phyloP scores from a whole-genome alignment of 2,113 vertebrate species.

The Bos javanicus region DNA sequence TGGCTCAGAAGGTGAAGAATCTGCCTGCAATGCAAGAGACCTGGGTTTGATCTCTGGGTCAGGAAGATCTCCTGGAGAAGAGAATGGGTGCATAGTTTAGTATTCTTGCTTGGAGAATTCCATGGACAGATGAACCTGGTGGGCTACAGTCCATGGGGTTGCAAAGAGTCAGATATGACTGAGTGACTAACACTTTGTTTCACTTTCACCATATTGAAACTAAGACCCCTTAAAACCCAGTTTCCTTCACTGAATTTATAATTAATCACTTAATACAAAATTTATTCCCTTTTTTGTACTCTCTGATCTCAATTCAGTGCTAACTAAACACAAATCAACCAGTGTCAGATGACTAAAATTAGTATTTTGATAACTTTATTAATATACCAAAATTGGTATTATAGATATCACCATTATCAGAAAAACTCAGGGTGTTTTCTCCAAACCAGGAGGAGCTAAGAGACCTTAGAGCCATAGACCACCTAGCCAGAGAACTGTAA shows the following conservation, averaged over 20 bases:
- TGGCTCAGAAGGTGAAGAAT: background rate
- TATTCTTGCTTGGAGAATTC: background rate
- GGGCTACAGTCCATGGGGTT: background rate
- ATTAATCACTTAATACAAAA: background rate
- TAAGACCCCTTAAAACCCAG: background rate
- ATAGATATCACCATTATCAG: background rate
- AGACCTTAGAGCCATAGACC: background rate
- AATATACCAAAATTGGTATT: background rate
- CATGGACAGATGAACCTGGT: background rate
- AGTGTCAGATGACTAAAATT: background rate
- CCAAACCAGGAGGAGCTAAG: background rate
- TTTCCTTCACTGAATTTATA: background rate
- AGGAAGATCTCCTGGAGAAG: background rate
- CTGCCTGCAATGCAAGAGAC: background rate
- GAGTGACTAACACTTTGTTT: background rate
- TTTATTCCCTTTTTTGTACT: background rate
- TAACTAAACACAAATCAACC: background rate
- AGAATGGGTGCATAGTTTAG: background rate
- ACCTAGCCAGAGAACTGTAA: background rate
- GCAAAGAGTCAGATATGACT: background rate
- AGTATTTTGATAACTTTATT: background rate
- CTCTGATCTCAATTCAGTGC: background rate
- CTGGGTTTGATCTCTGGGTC: background rate
- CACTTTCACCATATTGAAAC: background rate
- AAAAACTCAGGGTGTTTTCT: background rate